Base-by-base conservation (phyloP, 2,888 invertebrate genomes). In the Globia sparganii region DNA sequence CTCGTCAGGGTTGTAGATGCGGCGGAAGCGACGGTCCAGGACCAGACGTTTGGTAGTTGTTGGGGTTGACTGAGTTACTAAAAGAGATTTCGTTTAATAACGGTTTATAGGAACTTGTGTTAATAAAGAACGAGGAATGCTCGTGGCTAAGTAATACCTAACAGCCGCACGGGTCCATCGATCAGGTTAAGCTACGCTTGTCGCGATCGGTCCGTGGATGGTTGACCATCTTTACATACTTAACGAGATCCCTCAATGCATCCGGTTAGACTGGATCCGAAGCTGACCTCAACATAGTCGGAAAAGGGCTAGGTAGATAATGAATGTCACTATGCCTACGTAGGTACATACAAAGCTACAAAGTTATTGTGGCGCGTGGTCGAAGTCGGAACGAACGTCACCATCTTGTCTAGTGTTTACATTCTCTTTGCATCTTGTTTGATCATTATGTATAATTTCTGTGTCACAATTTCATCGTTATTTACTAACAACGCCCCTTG, bases 1-100 rank as follows among this genome's bases (percentile, higher is more conserved):
- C 80, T 95, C 96, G 58, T 96, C 96, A 0, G 96, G 94, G 87
- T 94, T 94, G 92, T 92, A 96, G 77, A 96, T 93, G 59, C 96
- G 94, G 0, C 96, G 94, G 90, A 88, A 95, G n/a, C 95, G 94
- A 0, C 75, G 91, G 85, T 92, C 88, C 31, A 94, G 79, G 0
- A 93, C 92, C 0, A 93, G 8, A 15, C 64, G 93, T 13, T 87
- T 83, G 0, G 88, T 83, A 2, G 86, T 83, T 8, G 87, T 68
- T n/a, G 73, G 53, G 21, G 43, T 53, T 1, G 77, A 6, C 1
- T 58, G 53, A 40, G 78, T 85, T 6, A 66, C 72, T 72, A 70
- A 9, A n/a, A 65, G 4, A 43, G 13, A 5, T 31, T 25, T 64
- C 21, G 1, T 18, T 58, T 34, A 21, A 31, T 31, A 53, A 34